Evolutionary conservation across 2,113 vertebrate species (phyloP).

Genomic region (Platysternon megacephalum): DNA sequence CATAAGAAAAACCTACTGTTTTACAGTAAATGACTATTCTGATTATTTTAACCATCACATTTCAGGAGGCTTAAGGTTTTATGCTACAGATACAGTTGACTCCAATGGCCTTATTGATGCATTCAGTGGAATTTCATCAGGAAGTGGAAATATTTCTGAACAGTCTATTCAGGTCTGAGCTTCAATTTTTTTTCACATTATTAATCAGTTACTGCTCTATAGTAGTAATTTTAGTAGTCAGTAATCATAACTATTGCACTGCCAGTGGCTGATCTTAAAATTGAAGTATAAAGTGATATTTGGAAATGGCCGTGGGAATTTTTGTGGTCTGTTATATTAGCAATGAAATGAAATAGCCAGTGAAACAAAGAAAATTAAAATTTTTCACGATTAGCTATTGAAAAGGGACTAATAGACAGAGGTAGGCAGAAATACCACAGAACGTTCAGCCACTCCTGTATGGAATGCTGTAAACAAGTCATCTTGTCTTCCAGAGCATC

Average conservation of each 20-base stretch:
- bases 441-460: not conserved
- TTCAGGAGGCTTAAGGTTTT: constrained; percentile 68
- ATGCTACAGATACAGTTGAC: constrained; percentile 20
- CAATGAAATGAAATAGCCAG: not conserved
- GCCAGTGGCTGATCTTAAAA: not conserved
- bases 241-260: too few relatives aligned
- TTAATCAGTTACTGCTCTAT: not conserved
- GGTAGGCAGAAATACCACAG: not conserved
- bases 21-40: not conserved
- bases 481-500: not conserved
- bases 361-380: not conserved
- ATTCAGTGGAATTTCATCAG: constrained; percentile 72
- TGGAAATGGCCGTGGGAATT: not conserved
- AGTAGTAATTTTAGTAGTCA: not conserved
- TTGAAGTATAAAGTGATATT: not conserved
- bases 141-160: constrained; percentile 61
- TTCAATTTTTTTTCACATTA: not conserved
- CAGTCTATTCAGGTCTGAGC: constrained; percentile 75
- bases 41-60: constrained; percentile 3
- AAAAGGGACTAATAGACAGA: not conserved
- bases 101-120: constrained; percentile 65
- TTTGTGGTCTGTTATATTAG: not conserved
- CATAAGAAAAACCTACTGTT: not conserved
- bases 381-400: not conserved
- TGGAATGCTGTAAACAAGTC: not conserved